Evolutionary conservation across 2,113 vertebrate species (phyloP).

Genomic region (Apaloderma vittatum): DNA sequence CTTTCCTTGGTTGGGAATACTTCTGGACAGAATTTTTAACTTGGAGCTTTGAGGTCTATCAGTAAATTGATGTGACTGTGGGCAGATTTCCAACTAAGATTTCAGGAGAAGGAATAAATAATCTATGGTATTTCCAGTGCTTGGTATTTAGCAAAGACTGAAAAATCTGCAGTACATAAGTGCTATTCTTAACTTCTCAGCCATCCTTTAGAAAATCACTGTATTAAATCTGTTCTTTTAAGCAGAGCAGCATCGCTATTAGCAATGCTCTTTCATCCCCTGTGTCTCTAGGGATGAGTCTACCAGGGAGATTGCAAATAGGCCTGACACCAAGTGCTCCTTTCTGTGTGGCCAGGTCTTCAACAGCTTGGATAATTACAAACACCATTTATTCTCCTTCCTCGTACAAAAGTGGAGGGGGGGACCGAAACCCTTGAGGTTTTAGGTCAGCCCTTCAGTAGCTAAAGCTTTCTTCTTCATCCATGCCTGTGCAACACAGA

Average conservation of each 20-base stretch:
- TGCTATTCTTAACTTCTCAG: background rate
- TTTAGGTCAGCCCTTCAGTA: background rate
- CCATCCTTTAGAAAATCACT: background rate
- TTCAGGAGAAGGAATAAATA: background rate
- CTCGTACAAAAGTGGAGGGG: background rate
- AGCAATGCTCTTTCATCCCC: background rate
- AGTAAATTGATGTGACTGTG: background rate
- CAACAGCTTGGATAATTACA: background rate
- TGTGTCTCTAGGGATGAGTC: background rate
- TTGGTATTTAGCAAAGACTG: background rate
- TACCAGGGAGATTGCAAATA: background rate
- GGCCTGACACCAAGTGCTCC: background rate
- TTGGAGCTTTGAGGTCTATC: background rate
- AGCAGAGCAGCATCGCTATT: background rate
- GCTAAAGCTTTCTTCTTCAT: background rate
- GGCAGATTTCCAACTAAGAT: background rate
- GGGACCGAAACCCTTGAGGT: background rate
- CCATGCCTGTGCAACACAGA: background rate
- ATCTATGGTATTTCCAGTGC: background rate
- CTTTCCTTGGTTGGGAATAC: background rate
- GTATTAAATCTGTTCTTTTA: background rate
- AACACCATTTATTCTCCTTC: background rate
- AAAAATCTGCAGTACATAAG: background rate
- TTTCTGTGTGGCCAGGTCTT: background rate
- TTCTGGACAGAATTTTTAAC: background rate